Evolutionary conservation across 2,113 vertebrate species (phyloP).

Genomic region (Oncorhynchus gorbuscha): DNA sequence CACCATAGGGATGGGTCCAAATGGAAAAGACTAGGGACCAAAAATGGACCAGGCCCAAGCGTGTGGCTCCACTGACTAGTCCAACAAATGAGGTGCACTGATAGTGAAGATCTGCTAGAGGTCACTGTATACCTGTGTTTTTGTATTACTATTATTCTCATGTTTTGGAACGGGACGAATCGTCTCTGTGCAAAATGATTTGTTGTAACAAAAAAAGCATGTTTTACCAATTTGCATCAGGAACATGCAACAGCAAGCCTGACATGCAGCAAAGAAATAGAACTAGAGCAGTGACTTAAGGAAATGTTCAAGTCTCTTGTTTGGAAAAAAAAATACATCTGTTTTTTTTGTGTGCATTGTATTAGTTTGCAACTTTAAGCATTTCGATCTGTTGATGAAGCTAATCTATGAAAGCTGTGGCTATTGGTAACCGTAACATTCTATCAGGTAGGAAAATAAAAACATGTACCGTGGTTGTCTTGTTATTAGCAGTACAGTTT

Average conservation of each 20-base stretch:
- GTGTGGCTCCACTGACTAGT: too few relatives aligned
- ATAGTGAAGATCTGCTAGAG: constrained; percentile 16
- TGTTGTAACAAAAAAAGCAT: neutral
- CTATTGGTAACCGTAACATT: constrained; percentile 2
- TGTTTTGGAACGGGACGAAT: neutral
- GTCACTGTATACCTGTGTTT: constrained; percentile 4
- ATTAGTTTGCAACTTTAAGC: constrained; percentile 4
- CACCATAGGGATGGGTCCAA: too few relatives aligned
- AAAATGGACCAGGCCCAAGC: too few relatives aligned
- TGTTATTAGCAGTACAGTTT: neutral
- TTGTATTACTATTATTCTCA: neutral
- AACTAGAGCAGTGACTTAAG: constrained; percentile 18
- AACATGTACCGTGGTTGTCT: neutral
- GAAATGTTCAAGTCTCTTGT: constrained; percentile 42
- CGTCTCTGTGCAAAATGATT: constrained; percentile 1
- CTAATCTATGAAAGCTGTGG: constrained; percentile 73
- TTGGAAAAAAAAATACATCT: constrained; percentile 63
- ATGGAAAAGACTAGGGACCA: too few relatives aligned
- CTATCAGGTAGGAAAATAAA: neutral
- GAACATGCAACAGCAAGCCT: too few relatives aligned
- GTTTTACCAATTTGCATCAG: neutral
- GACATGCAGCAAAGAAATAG: constrained; percentile 5
- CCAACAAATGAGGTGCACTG: constrained; percentile 24
- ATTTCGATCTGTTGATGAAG: constrained; percentile 23
- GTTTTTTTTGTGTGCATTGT: constrained; percentile 20